Evolutionary conservation across 2,888 invertebrate genomes (phyloP).

Genomic region (Geotrupes spiniger): DNA sequence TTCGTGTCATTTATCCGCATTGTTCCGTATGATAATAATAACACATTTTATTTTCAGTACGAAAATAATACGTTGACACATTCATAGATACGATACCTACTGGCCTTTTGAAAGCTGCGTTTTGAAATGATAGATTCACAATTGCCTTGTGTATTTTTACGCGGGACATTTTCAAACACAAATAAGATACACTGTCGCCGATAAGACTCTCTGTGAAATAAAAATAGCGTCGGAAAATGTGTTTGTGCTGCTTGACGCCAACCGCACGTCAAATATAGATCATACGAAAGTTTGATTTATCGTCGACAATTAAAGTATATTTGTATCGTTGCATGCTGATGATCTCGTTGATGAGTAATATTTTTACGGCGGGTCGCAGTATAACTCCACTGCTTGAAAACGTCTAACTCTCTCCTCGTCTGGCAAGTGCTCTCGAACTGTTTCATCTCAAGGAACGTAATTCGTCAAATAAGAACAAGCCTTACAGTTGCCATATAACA

Average conservation of each 20-base stretch:
- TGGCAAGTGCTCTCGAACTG: background rate
- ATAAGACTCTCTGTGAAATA: no score
- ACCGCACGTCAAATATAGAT: no score
- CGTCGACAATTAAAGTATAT: no score
- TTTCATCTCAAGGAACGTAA: slow-evolving; percentile 19
- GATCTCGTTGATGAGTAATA: slow-evolving; percentile 18
- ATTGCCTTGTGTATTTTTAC: slow-evolving; percentile 1
- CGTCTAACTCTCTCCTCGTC: background rate
- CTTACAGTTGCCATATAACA: slow-evolving; percentile 21
- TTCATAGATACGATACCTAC: slow-evolving; percentile 14
- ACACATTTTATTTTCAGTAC: slow-evolving; percentile 22
- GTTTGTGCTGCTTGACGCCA: no score
- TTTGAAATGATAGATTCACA: slow-evolving; percentile 6
- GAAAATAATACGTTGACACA: slow-evolving; percentile 22
- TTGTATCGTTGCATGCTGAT: slow-evolving; percentile 13
- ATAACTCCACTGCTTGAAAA: background rate
- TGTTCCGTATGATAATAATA: slow-evolving; percentile 21
- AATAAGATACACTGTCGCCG: no score
- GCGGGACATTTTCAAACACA: no score
- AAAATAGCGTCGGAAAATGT: no score
- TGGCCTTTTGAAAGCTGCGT: background rate
- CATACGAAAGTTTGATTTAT: no score
- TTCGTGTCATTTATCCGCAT: slow-evolving; percentile 17
- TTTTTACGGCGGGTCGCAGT: slow-evolving; percentile 3
- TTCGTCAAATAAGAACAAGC: slow-evolving; percentile 16